Conservation (phyloP, 2,113 vertebrate species). For the Numida meleagris region DNA sequence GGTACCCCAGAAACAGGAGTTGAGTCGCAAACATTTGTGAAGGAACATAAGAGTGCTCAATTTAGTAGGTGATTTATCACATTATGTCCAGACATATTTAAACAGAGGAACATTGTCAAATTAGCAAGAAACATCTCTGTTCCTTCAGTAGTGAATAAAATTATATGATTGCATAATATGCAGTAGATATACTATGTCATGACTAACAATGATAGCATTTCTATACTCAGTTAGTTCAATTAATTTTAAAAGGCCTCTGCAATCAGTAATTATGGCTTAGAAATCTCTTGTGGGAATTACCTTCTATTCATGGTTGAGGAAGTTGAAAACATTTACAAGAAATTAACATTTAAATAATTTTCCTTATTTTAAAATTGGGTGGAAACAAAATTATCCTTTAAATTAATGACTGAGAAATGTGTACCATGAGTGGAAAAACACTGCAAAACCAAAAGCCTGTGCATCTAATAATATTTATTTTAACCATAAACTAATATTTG, state of each 20-base stretch:
- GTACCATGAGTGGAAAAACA: background rate
- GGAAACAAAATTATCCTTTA: background rate
- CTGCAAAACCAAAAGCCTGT: background rate
- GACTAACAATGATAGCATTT: background rate
- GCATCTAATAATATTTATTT: rapidly evolving
- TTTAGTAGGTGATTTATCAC: background rate
- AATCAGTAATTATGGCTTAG: background rate
- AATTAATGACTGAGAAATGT: background rate
- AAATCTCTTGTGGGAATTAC: background rate
- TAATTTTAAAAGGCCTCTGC: background rate
- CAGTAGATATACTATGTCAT: background rate
- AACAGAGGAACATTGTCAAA: background rate
- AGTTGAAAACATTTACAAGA: background rate
- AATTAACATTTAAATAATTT: background rate
- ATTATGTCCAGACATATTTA: background rate
- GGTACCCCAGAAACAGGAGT: background rate
- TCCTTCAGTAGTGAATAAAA: background rate
- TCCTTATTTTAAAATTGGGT: background rate
- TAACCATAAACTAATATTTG: background rate
- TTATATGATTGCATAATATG: background rate
- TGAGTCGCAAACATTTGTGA: background rate
- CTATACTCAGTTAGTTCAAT: background rate
- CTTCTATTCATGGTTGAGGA: background rate
- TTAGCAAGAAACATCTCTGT: background rate
- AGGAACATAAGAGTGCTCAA: background rate